These are phyloP conservation scores for Mionectes macconnelli DNA, from an alignment of 2,113 vertebrate genomes.

Conservation along the genomic window DNA sequence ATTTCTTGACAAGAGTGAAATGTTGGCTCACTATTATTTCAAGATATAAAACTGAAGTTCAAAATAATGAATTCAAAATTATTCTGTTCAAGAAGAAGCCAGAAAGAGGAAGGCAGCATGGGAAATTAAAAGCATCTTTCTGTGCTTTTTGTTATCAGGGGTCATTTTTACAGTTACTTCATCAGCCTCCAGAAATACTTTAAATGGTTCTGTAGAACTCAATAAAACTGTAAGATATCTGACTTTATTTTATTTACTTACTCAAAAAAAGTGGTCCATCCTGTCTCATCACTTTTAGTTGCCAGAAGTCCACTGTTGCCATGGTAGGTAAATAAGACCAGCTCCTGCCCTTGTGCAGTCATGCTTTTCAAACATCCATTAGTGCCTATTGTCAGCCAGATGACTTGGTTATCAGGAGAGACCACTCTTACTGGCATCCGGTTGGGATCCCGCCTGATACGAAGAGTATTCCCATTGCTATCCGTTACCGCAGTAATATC, in stretches of 20 bases:
- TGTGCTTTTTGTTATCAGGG: background rate
- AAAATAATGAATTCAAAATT: background rate
- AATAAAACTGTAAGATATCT: background rate
- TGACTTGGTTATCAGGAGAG: slow-evolving; percentile 95
- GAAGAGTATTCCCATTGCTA: slow-evolving; percentile 92
- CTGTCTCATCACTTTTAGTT: slow-evolving; percentile 93
- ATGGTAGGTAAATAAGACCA: slow-evolving; percentile 94
- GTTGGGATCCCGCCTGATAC: slow-evolving; percentile 90
- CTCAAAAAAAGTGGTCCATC: slow-evolving; percentile 99
- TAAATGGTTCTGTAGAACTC: background rate
- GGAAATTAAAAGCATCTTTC: background rate
- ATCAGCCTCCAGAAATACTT: background rate
- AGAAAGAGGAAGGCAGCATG: background rate
- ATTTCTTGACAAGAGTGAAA: slow-evolving; percentile 59
- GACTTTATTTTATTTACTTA: slow-evolving; percentile 73
- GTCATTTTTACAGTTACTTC: background rate
- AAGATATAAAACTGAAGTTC: slow-evolving; percentile 13
- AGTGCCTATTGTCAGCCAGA: slow-evolving; percentile 93
- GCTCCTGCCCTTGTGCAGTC: slow-evolving; percentile 90
- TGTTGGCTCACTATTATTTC: slow-evolving; percentile 53
- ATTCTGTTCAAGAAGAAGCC: background rate
- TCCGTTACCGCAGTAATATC: slow-evolving; percentile 91
- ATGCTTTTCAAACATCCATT: slow-evolving; percentile 92
- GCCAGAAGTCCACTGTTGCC: slow-evolving; percentile 94
- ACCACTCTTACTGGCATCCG: slow-evolving; percentile 93